Evolutionary conservation across 2,797 vertebrate species (phyloP).

Genomic region (Anolis apletophallus): DNA sequence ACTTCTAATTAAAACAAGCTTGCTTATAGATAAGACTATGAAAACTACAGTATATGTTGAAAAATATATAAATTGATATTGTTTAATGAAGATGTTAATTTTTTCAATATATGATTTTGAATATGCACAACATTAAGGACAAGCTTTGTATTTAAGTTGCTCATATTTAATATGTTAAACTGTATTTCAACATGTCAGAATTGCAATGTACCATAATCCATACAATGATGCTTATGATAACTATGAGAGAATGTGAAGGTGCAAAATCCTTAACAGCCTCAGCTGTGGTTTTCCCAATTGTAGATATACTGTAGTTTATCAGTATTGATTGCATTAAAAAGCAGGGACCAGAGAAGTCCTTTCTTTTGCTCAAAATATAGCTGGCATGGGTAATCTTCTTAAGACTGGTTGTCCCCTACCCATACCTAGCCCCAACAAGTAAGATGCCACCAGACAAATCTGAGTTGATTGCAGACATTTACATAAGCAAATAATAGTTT

Average conservation of each 20-base stretch:
- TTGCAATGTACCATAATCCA: neutral
- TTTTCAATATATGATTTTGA: neutral
- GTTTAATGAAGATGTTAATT: neutral
- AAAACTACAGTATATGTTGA: neutral
- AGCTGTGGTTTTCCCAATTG: neutral
- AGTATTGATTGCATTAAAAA: neutral
- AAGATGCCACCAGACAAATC: neutral
- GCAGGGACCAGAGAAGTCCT: neutral
- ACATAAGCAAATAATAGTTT: neutral
- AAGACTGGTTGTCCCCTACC: neutral
- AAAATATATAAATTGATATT: neutral
- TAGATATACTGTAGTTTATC: too few relatives aligned
- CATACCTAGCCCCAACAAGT: neutral
- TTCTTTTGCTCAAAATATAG: neutral
- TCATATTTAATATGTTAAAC: too few relatives aligned
- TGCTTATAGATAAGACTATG: neutral
- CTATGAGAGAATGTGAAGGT: neutral
- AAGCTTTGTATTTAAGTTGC: too few relatives aligned
- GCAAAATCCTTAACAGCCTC: neutral
- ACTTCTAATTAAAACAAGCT: fast-evolving
- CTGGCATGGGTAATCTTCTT: neutral
- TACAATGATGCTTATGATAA: neutral
- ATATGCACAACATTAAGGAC: neutral
- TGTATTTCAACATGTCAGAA: neutral
- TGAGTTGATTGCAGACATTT: too few relatives aligned